Percentiles rank a stretch among this genome's conserved stretches.
Evolutionary conservation across 2,797 vertebrate genomes (phyloP).

Genomic region (Spondyliosoma cantharus): DNA sequence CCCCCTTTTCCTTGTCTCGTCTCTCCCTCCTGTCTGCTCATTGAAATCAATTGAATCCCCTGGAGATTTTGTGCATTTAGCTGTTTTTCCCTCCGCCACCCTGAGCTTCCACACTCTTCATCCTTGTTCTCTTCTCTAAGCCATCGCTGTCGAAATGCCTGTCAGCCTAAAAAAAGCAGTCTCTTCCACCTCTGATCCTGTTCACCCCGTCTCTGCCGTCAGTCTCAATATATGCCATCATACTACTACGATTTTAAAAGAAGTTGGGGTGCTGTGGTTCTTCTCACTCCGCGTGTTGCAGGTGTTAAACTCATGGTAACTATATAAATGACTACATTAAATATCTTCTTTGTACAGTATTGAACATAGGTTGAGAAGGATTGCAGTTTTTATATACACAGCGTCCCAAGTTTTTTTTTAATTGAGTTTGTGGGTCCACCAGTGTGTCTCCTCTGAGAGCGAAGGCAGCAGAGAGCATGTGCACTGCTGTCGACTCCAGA

Average conservation of each 20-base stretch:
- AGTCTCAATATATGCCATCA: constrained; percentile 48
- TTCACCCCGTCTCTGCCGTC: constrained; percentile 32
- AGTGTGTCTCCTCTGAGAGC: constrained; percentile 44
- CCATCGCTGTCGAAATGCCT: constrained; percentile 38
- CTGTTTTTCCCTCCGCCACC: constrained; percentile 24
- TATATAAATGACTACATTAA: too few species aligned
- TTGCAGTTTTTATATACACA: too few species aligned
- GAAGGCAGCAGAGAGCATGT: constrained; percentile 30
- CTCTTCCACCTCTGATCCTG: constrained; percentile 30
- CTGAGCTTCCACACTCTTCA: constrained; percentile 29
- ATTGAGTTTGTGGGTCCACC: constrained; percentile 28
- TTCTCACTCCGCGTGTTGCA: too few species aligned
- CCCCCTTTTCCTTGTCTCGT: background rate
- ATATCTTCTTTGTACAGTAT: too few species aligned
- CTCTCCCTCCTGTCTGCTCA: constrained; percentile 14
- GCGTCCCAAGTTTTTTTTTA: too few species aligned
- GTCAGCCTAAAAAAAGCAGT: constrained; percentile 34
- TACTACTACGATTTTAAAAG: background rate
- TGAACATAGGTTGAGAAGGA: too few species aligned
- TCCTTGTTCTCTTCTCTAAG: constrained; percentile 35
- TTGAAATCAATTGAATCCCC: constrained; percentile 21
- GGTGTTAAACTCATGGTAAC: too few species aligned
- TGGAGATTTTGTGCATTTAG: constrained; percentile 46
- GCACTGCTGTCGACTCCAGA: constrained; percentile 13
- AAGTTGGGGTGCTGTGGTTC: too few species aligned